Conservation (phyloP, 2,888 invertebrate species). For the Saturnia japonica region DNA sequence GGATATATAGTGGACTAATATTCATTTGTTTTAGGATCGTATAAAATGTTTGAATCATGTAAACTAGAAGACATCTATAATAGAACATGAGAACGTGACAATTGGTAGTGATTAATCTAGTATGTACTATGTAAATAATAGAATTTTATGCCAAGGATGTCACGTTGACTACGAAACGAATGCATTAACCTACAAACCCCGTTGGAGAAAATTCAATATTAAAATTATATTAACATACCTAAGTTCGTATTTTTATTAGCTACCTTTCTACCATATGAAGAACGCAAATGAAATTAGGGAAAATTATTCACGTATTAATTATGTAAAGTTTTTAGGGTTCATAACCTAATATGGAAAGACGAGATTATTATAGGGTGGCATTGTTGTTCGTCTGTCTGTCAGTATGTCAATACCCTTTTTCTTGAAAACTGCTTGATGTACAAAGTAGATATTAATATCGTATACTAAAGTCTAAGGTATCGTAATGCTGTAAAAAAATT, state of each 20-base stretch:
- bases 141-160: slow-evolving; percentile 18
- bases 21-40: too few relatives aligned
- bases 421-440: too few relatives aligned
- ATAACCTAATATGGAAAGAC: too few relatives aligned
- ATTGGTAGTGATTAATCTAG: background rate
- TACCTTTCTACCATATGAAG: background rate
- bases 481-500: too few relatives aligned
- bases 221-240: background rate
- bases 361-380: too few relatives aligned
- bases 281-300: background rate
- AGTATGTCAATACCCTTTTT: too few relatives aligned
- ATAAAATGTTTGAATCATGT: background rate
- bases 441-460: too few relatives aligned
- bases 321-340: too few relatives aligned
- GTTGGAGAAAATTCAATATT: slow-evolving; percentile 5
- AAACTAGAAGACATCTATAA: background rate
- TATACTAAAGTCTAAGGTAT: too few relatives aligned
- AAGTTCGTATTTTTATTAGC: background rate
- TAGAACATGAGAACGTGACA: background rate
- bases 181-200: slow-evolving; percentile 22
- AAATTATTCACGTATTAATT: too few relatives aligned
- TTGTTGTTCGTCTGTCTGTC: too few relatives aligned
- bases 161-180: slow-evolving; percentile 8
- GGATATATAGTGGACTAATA: too few relatives aligned
- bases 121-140: background rate